Conservation (phyloP, 2,113 vertebrate species). For the Vicugna pacos region DNA sequence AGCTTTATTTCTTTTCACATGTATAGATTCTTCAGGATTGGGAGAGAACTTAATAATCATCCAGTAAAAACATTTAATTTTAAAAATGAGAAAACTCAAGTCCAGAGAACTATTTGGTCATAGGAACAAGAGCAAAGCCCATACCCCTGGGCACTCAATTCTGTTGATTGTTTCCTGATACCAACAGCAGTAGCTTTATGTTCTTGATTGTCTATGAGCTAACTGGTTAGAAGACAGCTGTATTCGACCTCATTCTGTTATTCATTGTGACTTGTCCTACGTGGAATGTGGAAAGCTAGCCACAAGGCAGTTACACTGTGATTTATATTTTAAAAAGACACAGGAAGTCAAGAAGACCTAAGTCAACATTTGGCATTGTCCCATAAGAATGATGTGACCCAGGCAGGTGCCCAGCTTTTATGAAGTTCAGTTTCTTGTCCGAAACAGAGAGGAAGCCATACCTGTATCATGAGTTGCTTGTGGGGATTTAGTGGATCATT, state of each 20-base stretch:
- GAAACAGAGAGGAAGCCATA: neutral
- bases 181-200: neutral
- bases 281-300: neutral
- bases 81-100: slow-evolving; percentile 58
- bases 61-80: slow-evolving; percentile 14
- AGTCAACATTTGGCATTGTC: neutral
- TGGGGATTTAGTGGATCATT: neutral
- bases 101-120: neutral
- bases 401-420: neutral
- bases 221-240: neutral
- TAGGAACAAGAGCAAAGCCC: neutral
- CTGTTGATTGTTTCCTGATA: neutral
- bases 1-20: slow-evolving; percentile 55
- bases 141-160: neutral
- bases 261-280: neutral
- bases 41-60: slow-evolving; percentile 25
- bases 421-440: neutral
- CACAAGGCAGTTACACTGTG: neutral
- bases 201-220: neutral
- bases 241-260: neutral
- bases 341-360: neutral
- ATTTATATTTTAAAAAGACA: slow-evolving; percentile 16
- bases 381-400: neutral
- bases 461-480: neutral
- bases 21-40: slow-evolving; percentile 36